Evolutionary conservation across 1,140 invertebrate species (phyloP), one percentile per base, ranked within the genome.

Genomic region (Aphis craccivora): DNA sequence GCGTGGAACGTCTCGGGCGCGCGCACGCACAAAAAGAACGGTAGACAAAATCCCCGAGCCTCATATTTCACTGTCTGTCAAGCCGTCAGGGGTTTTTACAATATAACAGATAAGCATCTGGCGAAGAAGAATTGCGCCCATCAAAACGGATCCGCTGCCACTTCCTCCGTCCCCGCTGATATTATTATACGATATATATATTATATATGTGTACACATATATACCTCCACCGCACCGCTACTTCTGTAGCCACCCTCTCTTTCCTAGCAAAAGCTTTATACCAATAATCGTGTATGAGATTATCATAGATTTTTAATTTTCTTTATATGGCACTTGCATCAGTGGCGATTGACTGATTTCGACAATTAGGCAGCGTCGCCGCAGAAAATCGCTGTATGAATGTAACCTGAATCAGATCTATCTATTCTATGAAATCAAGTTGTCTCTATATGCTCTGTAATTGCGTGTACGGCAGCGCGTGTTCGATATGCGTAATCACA

Each of bases 1-100:
- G 91, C 91, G 91, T 37, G 91, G 81, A 84, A 93, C 67, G 81
- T 93, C 76, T 93, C 91, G 81, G 35, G 67, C 53, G 91, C 76
- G 45, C 91, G 91, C 90, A 81, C 60, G 48, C 76, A 92, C 91
- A 92, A 83, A 92, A 92, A 93, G 48, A 93, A 86, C 67, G 91
- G 76, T 45, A 43, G 81, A 93, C 81, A 43, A 84, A 84, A 93
- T 93, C 91, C 81, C 91, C 48, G 91, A 51, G 91, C n/a, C 91
- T 93, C 91, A 93, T 93, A 93, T 93, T 93, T 93, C 91, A 93
- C 91, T 93, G 91, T 93, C 91, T 93, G 76, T 93, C 91, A 93
- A 93, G 91, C 91, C 91, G 91, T 93, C 91, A 93, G 81, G 37
- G 91, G 91, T 93, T 93, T 93, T 93, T 93, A 93, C 91, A 93